Percentiles rank a stretch among this genome's conserved stretches.
phyloP scores from a whole-genome alignment of 2,888 invertebrate species.

The Mimas tiliae region DNA sequence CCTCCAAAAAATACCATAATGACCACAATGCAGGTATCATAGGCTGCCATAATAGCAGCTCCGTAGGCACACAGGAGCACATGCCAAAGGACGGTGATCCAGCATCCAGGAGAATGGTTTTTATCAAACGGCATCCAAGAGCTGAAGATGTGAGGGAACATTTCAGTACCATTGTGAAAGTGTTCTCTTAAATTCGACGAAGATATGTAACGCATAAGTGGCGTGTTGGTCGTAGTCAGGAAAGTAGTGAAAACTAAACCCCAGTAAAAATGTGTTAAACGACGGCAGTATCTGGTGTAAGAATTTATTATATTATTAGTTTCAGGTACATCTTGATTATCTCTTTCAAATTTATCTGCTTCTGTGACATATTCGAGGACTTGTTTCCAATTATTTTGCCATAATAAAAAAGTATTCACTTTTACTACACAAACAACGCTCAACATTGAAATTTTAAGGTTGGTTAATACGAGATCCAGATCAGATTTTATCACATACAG shows the following conservation, averaged over 20 bases:
- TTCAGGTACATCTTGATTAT: constrained; percentile 46
- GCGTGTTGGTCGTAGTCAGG: constrained; percentile 52
- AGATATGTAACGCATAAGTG: constrained; percentile 58
- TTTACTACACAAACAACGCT: constrained; percentile 69
- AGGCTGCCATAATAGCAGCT: constrained; percentile 60
- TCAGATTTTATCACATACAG: constrained; percentile 64
- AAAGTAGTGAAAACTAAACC: constrained; percentile 63
- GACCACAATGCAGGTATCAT: constrained; percentile 62
- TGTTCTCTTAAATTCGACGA: constrained; percentile 57
- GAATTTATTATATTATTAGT: constrained; percentile 50
- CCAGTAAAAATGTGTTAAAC: constrained; percentile 68
- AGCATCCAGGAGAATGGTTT: constrained; percentile 62
- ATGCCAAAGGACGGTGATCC: constrained; percentile 67
- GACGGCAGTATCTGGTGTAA: constrained; percentile 67
- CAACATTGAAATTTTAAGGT: constrained; percentile 71
- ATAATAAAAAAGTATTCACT: constrained; percentile 61
- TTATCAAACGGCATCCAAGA: constrained; percentile 75
- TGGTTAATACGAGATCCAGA: constrained; percentile 64
- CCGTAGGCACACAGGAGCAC: constrained; percentile 57
- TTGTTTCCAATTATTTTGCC: constrained; percentile 63
- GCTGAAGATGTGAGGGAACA: constrained; percentile 72
- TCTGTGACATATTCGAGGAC: constrained; percentile 64
- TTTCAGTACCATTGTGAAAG: constrained; percentile 59
- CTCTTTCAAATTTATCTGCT: constrained; percentile 67
- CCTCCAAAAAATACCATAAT: constrained; percentile 72